Conservation (phyloP, 2,797 vertebrate species). For the Sebastes itinus region DNA sequence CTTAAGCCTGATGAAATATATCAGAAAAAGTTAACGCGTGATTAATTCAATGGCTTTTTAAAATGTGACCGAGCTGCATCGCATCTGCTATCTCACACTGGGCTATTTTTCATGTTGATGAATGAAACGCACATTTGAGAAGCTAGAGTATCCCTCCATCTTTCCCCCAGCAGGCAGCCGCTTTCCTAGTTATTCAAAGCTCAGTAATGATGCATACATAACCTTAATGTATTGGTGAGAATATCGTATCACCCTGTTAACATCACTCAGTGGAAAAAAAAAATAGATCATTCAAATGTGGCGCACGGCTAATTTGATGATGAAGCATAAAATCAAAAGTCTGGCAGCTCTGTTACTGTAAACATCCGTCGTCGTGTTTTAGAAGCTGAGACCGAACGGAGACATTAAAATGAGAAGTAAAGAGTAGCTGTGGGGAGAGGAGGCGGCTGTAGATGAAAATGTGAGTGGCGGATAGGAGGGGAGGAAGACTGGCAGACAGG, state of each 20-base stretch:
- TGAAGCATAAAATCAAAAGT: slow-evolving; percentile 54
- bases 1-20: not conserved
- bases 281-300: slow-evolving; percentile 46
- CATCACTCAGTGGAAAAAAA: slow-evolving; percentile 34
- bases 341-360: slow-evolving; percentile 36
- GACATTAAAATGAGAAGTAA: slow-evolving; percentile 40
- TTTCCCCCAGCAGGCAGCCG: slow-evolving; percentile 30
- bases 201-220: slow-evolving; percentile 59
- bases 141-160: slow-evolving; percentile 19
- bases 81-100: slow-evolving; percentile 12
- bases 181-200: slow-evolving; percentile 50
- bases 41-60: not conserved
- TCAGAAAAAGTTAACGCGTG: not conserved
- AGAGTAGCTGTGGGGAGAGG: slow-evolving; percentile 40
- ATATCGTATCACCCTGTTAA: slow-evolving; percentile 40
- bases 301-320: slow-evolving; percentile 56
- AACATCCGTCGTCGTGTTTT: slow-evolving; percentile 39
- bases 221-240: slow-evolving; percentile 52
- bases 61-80: slow-evolving; percentile 12
- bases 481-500: slow-evolving; percentile 53
- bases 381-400: slow-evolving; percentile 20
- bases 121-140: slow-evolving; percentile 31
- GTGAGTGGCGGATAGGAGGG: slow-evolving; percentile 57
- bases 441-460: slow-evolving; percentile 41
- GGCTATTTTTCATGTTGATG: slow-evolving; percentile 39